Percentiles rank a stretch among this genome's conserved stretches.
phyloP scores from a whole-genome alignment of 1,140 invertebrate species.

The Drosophila nigromelanica region DNA sequence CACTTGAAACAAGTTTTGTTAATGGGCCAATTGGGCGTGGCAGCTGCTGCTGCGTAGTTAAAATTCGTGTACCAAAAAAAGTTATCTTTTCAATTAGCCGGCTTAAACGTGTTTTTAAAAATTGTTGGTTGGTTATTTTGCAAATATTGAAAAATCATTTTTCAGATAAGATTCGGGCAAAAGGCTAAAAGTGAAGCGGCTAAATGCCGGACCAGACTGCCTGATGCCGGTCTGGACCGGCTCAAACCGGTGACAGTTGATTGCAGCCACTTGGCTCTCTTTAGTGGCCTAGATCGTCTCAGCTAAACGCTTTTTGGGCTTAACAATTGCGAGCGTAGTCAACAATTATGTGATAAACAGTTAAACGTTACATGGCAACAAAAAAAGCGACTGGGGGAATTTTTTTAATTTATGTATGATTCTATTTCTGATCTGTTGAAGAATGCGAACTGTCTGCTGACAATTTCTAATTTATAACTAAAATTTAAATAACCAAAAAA shows the following conservation, averaged over 20 bases:
- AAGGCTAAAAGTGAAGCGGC: constrained; percentile 7
- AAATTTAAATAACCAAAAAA: too few species aligned
- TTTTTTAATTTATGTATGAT: not conserved
- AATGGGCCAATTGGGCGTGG: constrained; percentile 51
- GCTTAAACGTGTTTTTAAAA: constrained; percentile 2
- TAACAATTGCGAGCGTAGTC: not conserved
- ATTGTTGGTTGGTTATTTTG: constrained; percentile 16
- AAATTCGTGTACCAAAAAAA: constrained; percentile 52
- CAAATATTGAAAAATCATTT: constrained; percentile 40
- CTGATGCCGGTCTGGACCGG: constrained; percentile 50
- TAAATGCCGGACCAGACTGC: constrained; percentile 46
- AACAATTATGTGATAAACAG: constrained; percentile 9
- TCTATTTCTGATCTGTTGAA: not conserved
- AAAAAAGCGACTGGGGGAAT: too few species aligned
- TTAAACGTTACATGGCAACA: not conserved
- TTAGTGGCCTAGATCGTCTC: not conserved
- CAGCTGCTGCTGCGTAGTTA: constrained; percentile 47
- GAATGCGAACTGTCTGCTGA: too few species aligned
- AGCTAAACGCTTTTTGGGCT: not conserved
- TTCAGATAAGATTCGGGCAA: constrained; percentile 59
- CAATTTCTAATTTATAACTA: too few species aligned
- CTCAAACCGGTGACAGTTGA: constrained; percentile 56
- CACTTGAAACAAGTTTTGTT: constrained; percentile 54
- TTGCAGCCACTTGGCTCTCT: constrained; percentile 4
- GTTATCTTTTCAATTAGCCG: constrained; percentile 45